Evolutionary conservation across 2,113 vertebrate species (phyloP).

Genomic region (Tyrannus savana): DNA sequence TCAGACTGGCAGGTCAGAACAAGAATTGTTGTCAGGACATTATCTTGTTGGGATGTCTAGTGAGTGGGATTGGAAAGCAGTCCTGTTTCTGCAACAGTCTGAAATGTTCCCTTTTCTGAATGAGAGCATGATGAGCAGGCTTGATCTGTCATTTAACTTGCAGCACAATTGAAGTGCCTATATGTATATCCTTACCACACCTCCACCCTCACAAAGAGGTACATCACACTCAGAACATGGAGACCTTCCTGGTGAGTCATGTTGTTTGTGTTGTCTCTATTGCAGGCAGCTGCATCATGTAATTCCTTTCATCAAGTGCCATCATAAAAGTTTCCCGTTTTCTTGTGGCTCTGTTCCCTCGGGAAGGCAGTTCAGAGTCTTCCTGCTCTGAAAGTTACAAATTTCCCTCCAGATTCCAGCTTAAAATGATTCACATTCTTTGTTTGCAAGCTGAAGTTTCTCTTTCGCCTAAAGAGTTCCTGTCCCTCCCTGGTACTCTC

Average conservation of each 20-base stretch:
- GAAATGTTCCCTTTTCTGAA: neutral
- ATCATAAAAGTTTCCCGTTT: neutral
- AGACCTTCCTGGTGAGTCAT: constrained; percentile 10
- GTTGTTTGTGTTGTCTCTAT: neutral
- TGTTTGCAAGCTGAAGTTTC: neutral
- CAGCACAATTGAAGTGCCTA: neutral
- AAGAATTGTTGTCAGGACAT: neutral
- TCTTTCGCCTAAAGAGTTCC: neutral
- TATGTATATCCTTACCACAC: neutral
- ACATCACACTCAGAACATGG: neutral
- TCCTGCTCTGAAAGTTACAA: neutral
- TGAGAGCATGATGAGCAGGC: neutral
- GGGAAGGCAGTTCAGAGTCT: neutral
- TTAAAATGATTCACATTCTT: neutral
- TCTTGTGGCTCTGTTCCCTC: neutral
- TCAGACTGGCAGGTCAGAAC: neutral
- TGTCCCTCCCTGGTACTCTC: neutral
- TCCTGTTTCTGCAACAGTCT: neutral
- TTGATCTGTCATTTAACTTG: neutral
- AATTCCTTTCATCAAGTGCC: constrained; percentile 7
- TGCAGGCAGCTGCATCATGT: neutral
- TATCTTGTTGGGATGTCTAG: neutral
- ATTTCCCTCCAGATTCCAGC: neutral
- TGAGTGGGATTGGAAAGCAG: neutral
- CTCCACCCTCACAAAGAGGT: neutral